Evolutionary conservation across 2,113 vertebrate genomes (phyloP).

Genomic region (Terrapene triunguis): DNA sequence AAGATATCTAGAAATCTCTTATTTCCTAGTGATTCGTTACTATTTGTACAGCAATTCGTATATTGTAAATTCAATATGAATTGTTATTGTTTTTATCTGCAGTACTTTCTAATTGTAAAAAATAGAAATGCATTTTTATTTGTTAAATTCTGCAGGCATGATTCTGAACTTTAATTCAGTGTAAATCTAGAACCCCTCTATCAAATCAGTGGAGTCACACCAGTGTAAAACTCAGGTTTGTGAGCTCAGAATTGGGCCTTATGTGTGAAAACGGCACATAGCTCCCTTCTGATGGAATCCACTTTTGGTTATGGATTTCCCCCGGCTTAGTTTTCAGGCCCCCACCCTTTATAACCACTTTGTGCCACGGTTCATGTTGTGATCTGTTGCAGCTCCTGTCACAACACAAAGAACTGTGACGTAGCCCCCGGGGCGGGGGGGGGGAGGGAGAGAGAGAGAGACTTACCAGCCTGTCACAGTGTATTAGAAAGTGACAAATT

Average conservation of each 20-base stretch:
- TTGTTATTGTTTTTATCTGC: neutral
- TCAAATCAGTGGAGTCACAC: neutral
- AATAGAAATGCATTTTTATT: neutral
- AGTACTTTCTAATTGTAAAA: conserved; percentile 32
- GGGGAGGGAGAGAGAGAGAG: neutral
- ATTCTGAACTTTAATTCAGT: conserved; percentile 14
- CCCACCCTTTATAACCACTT: neutral
- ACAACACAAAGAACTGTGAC: conserved; percentile 33
- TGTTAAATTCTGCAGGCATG: neutral
- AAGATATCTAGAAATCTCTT: neutral
- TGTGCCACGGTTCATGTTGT: neutral
- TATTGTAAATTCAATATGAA: conserved; percentile 31
- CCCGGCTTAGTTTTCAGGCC: conserved; percentile 1
- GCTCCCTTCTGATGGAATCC: neutral
- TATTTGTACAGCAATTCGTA: conserved; percentile 38
- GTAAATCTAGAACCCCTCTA: neutral
- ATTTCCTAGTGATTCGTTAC: conserved; percentile 47
- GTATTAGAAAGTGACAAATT: conserved; percentile 45
- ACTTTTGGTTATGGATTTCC: neutral
- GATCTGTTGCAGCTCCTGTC: conserved; percentile 40
- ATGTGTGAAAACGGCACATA: neutral
- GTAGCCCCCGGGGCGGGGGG: neutral
- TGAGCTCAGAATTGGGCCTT: neutral
- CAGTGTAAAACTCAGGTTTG: neutral
- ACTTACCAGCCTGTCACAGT: conserved; percentile 62